phyloP scores from a whole-genome alignment of 2,888 invertebrate genomes.

The Drosophila neonasuta region DNA sequence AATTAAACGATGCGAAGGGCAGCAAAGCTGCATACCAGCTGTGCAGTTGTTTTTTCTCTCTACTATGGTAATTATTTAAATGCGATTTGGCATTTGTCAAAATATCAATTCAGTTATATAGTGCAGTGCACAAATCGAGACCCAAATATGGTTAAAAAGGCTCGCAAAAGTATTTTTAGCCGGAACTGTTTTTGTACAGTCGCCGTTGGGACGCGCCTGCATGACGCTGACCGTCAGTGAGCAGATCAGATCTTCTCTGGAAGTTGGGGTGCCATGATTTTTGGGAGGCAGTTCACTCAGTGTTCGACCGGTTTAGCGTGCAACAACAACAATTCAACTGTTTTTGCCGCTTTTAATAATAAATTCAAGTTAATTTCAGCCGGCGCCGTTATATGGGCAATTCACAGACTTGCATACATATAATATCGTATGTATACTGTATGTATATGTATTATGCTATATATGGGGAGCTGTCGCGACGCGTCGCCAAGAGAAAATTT shows the following conservation, averaged over 20 bases:
- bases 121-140: slow-evolving; percentile 8
- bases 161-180: slow-evolving; percentile 55
- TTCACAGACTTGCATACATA: slow-evolving; percentile 29
- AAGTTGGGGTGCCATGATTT: neutral
- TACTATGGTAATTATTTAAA: slow-evolving; percentile 29
- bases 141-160: slow-evolving; percentile 27
- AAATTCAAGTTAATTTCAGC: slow-evolving; percentile 68
- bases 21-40: slow-evolving; percentile 1
- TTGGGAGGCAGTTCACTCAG: slow-evolving; percentile 13
- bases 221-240: slow-evolving; percentile 25
- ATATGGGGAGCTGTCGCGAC: slow-evolving; percentile 18
- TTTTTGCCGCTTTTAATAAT: slow-evolving; percentile 55
- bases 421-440: neutral
- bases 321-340: slow-evolving; percentile 10
- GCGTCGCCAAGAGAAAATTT: slow-evolving; percentile 21
- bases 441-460: slow-evolving; percentile 1
- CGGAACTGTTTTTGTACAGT: slow-evolving; percentile 65
- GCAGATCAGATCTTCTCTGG: slow-evolving; percentile 2
- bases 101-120: slow-evolving; percentile 39
- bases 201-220: slow-evolving; percentile 68
- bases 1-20: slow-evolving; percentile 49
- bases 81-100: slow-evolving; percentile 56
- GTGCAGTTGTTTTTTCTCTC: neutral
- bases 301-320: slow-evolving; percentile 55
- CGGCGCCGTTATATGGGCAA: slow-evolving; percentile 73